These are phyloP conservation scores for Oryzias celebensis DNA, from an alignment of 2,113 vertebrate species.

Conservation along the genomic window DNA sequence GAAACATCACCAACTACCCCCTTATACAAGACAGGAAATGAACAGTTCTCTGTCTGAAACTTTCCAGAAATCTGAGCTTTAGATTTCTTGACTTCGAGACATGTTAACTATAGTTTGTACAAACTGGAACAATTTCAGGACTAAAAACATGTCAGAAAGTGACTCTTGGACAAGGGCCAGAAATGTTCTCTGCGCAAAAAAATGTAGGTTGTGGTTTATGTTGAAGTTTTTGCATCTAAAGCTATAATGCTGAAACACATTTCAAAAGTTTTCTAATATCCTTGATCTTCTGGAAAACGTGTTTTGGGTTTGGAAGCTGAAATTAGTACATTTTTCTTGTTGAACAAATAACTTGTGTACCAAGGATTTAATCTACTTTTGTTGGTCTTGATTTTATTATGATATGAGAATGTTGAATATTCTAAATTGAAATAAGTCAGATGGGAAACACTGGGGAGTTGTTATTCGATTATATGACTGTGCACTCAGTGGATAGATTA, in stretches of 20 bases:
- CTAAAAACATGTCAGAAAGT: conserved; percentile 14
- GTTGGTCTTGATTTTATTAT: neutral
- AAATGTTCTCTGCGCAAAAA: neutral
- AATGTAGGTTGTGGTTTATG: no score
- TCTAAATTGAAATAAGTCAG: conserved; percentile 13
- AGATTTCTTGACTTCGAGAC: conserved; percentile 20
- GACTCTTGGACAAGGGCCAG: neutral
- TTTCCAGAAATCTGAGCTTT: conserved; percentile 21
- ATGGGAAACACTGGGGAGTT: conserved; percentile 8
- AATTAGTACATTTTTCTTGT: no score
- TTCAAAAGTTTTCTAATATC: neutral
- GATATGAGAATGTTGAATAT: neutral
- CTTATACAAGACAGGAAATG: conserved; percentile 15
- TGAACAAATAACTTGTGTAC: no score
- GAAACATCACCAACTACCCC: conserved; percentile 37
- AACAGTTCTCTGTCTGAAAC: neutral
- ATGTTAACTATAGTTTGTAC: neutral
- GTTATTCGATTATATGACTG: conserved; percentile 32
- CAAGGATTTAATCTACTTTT: neutral
- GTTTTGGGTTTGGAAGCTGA: neutral
- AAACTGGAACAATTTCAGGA: conserved; percentile 10
- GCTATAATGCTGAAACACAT: no score
- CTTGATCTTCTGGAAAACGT: neutral
- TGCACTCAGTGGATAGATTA: conserved; percentile 26
- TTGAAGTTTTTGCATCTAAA: no score